phyloP scores from a whole-genome alignment of 2,113 vertebrate genomes.

The Tachuris rubrigastra region DNA sequence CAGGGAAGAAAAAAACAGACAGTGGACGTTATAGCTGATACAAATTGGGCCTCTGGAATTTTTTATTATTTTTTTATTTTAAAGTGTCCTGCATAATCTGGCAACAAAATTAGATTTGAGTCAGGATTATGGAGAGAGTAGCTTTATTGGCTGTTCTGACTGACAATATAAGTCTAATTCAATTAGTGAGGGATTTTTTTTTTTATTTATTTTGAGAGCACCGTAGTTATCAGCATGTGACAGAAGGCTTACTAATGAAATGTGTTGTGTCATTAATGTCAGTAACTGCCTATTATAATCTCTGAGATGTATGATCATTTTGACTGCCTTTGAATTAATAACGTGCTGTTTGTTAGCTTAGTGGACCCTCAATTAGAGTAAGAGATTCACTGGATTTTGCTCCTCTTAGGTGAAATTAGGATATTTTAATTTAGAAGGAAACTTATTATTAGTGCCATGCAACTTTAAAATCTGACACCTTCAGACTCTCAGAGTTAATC shows the following conservation, averaged over 20 bases:
- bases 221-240: not conserved
- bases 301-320: constrained; percentile 19
- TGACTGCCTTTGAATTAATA: constrained; percentile 35
- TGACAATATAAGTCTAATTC: constrained; percentile 12
- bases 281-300: not conserved
- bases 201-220: not conserved
- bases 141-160: not conserved
- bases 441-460: not conserved
- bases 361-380: not conserved
- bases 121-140: not conserved
- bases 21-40: not conserved
- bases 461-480: not conserved
- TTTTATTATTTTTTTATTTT: not conserved
- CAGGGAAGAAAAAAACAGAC: not conserved
- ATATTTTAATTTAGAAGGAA: constrained; percentile 8
- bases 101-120: constrained; percentile 6
- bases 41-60: not conserved
- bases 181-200: not conserved
- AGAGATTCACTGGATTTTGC: not conserved
- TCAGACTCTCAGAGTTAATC: not conserved
- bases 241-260: constrained; percentile 45
- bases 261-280: constrained; percentile 26
- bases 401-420: not conserved
- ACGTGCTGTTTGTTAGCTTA: constrained; percentile 7
- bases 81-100: not conserved